Evolutionary conservation across 2,888 invertebrate species (phyloP), one percentile per base, ranked within the genome.

Genomic region (Eremobia ochroleuca): DNA sequence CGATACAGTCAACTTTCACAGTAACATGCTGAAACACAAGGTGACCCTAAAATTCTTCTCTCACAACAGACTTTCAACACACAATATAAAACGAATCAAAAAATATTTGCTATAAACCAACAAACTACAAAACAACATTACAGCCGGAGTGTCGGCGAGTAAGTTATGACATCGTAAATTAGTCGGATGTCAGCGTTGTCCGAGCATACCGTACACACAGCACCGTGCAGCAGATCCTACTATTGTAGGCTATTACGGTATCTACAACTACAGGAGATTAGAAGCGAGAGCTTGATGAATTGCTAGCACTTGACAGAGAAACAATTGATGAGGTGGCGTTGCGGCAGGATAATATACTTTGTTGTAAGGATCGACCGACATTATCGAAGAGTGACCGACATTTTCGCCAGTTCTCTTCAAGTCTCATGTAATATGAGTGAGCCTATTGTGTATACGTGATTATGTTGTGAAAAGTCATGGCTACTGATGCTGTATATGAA

Each of bases 181-280:
- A n/a, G 52, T n/a, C 52, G 52, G 11, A 55, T n/a, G 52, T n/a
- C 52, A n/a, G 11, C 52, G 11, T 55, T 55, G 52, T 13, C 52
- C 11, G 11, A 55, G n/a, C 11, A 11, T 55, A 55, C n/a, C n/a
- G 52, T n/a, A n/a, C n/a, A n/a, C n/a, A n/a, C n/a, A n/a, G n/a
- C n/a, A n/a, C n/a, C n/a, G n/a, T n/a, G n/a, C 52, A 55, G n/a
- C n/a, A 55, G 52, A n/a, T 55, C 52, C 13, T 15, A 43, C 43
- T n/a, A 52, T 52, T 52, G 52, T n/a, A n/a, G 52, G n/a, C 52
- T 55, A n/a, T 55, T 55, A 52, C 25, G 25, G 9, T 25, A 4
- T 55, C 52, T 55, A 55, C 52, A n/a, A 55, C n/a, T 55, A 55
- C n/a, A 55, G 11, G n/a, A 55, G 52, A 55, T 55, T 55, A n/a